Percentiles rank a stretch among this genome's conserved stretches.
Evolutionary conservation across 1,140 invertebrate species (phyloP).

Genomic region (Nasonia giraulti): DNA sequence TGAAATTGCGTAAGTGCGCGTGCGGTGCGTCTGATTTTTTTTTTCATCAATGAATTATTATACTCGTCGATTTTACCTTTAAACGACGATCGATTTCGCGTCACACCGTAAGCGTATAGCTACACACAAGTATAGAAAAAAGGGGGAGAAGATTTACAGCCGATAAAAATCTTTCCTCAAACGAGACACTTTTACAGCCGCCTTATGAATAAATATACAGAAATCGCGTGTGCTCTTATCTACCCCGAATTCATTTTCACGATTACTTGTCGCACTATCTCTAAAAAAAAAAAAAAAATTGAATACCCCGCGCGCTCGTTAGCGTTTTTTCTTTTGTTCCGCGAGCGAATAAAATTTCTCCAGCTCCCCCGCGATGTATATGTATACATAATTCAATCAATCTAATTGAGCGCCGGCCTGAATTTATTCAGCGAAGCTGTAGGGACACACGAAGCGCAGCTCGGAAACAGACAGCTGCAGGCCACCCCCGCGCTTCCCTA

Average conservation of each 20-base stretch:
- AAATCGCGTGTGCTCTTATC: background rate
- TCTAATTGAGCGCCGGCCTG: background rate
- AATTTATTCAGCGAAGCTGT: background rate
- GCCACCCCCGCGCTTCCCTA: background rate
- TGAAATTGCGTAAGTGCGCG: background rate
- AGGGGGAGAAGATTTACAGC: constrained; percentile 10
- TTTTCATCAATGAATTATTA: constrained; percentile 45
- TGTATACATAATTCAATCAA: background rate
- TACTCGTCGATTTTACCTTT: background rate
- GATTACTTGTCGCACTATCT: background rate
- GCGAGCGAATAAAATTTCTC: too few species aligned
- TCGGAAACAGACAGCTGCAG: background rate
- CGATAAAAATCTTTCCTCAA: constrained; percentile 48
- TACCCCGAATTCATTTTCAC: background rate
- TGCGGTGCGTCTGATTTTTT: constrained; percentile 12
- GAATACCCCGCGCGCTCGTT: background rate
- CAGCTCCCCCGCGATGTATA: too few species aligned
- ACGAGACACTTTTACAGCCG: too few species aligned
- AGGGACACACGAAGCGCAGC: background rate
- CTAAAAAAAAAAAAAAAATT: background rate
- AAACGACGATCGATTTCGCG: constrained; percentile 40
- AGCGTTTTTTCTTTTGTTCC: background rate
- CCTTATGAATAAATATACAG: constrained; percentile 15
- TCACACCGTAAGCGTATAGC: background rate
- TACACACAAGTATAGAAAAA: background rate